Evolutionary conservation across 2,113 vertebrate species (phyloP).

Genomic region (Mirza zaza): DNA sequence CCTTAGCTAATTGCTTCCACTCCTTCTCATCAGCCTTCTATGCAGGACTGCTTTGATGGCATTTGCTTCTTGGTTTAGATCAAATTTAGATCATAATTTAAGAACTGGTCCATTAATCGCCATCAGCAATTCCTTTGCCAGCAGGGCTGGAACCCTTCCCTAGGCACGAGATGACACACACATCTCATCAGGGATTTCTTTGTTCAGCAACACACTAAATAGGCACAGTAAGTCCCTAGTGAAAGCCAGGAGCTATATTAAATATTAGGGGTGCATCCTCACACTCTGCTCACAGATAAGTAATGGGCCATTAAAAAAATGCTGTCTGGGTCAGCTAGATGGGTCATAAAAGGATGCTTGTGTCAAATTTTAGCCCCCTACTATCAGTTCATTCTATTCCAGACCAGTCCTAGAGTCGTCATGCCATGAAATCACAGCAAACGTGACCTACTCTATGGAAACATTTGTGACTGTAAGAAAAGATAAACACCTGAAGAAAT

Average conservation of each 20-base stretch:
- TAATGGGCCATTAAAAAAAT: conserved; percentile 1
- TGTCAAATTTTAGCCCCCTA: neutral
- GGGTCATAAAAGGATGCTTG: neutral
- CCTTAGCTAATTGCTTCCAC: neutral
- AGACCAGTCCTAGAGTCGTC: neutral
- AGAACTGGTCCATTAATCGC: neutral
- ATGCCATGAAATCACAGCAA: neutral
- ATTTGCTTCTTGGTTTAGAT: conserved; percentile 13
- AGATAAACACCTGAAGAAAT: neutral
- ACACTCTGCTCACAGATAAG: neutral
- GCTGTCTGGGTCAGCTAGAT: neutral
- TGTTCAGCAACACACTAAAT: neutral
- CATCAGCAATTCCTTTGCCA: neutral
- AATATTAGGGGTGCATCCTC: neutral
- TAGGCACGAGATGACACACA: neutral
- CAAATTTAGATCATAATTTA: neutral
- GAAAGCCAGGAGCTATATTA: neutral
- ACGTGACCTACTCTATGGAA: neutral
- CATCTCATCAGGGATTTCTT: neutral
- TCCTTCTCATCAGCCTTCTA: neutral
- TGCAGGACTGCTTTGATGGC: neutral
- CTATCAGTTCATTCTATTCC: neutral
- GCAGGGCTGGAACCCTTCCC: neutral
- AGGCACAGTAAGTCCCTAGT: neutral
- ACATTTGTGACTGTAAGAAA: neutral